Evolutionary conservation across 2,888 invertebrate genomes (phyloP), one percentile per base, ranked within the genome.

Genomic region (Stramonita haemastoma): DNA sequence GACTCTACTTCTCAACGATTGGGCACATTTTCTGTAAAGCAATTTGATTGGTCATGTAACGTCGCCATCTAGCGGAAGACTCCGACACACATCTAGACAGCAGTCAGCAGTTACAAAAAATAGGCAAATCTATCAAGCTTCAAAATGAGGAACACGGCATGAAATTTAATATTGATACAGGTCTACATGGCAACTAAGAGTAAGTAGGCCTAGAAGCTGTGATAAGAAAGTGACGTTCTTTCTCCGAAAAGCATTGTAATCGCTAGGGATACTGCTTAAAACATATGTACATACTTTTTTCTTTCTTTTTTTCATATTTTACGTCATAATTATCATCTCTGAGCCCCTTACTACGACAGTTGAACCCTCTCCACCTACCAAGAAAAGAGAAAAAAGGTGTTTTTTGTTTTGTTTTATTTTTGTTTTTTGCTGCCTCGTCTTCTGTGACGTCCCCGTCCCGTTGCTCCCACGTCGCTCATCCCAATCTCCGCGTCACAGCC

Each of bases 21-120:
- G 89, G 89, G 17, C 73, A 85, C 36, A 29, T 85, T 36, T 34
- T 70, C 32, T 2, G 4, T 29, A 17, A 66, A 56, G 73, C 15
- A 36, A 36, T 70, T 29, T 60, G 83, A 83, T 83, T 89, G 83
- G 89, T 32, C 22, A n/a, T 5, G 73, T 15, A 29, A 22, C 6
- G 56, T 85, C 70, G 89, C 70, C 84, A 70, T 84, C 88, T 84
- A 60, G 60, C 84, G 88, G 88, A 19, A 60, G 29, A 13, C 86
- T 60, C 66, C 13, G 29, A 19, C 86, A 60, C 86, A 46, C 79
- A 34, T 32, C 29, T 19, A 79, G 32, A 79, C 79, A 15, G 11
- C 29, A 29, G n/a, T 60, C 60, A 29, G 32, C 60, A 86, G 32
- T 32, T 60, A 83, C 32, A 32, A 32, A n/a, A 79, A 17, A 79